Evolutionary conservation across 2,888 invertebrate genomes (phyloP).

Genomic region (Lucinisca nassula): DNA sequence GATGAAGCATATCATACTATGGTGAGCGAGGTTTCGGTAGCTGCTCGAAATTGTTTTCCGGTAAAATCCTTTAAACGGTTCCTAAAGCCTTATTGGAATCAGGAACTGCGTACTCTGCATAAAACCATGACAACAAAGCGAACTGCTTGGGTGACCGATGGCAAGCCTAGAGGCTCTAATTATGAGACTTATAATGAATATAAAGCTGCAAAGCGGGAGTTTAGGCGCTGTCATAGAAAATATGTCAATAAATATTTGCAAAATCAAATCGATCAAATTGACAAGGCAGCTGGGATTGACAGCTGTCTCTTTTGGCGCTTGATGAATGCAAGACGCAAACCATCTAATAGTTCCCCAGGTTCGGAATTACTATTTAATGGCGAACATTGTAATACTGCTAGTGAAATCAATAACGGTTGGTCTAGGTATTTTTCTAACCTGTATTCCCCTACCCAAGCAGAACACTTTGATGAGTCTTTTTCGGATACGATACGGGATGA

Average conservation of each 20-base stretch:
- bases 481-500: background rate
- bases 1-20: conserved; percentile 17
- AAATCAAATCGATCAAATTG: conserved; percentile 9
- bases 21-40: background rate
- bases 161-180: background rate
- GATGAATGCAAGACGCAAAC: background rate
- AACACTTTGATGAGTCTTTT: background rate
- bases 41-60: conserved; percentile 7
- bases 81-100: conserved; percentile 37
- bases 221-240: conserved; percentile 15
- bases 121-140: background rate
- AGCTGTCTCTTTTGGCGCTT: conserved; percentile 15
- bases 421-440: background rate
- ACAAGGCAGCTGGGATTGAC: conserved; percentile 25
- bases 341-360: background rate
- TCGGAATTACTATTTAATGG: background rate
- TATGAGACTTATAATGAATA: background rate
- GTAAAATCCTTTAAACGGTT: background rate
- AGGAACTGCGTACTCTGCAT: conserved; percentile 6
- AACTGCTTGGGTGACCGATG: background rate
- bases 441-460: background rate
- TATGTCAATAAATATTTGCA: background rate
- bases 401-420: background rate
- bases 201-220: conserved; percentile 21
- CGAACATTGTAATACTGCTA: background rate